Percentiles rank a stretch among this genome's conserved stretches.
phyloP scores from a whole-genome alignment of 2,113 vertebrate genomes.

The Mustela lutreola region DNA sequence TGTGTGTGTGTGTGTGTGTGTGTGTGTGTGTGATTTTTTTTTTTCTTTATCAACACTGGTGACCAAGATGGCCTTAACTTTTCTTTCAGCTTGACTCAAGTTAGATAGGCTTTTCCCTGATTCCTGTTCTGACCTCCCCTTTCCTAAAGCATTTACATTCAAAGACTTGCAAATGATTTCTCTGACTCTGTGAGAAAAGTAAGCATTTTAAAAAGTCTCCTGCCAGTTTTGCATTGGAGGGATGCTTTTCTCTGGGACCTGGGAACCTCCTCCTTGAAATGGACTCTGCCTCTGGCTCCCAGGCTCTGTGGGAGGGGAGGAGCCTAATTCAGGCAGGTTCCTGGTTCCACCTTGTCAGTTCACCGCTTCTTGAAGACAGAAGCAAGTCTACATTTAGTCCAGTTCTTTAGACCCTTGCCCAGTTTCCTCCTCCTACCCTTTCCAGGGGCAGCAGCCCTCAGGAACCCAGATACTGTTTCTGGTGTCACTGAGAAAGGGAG shows the following conservation, averaged over 20 bases:
- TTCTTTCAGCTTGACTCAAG: neutral
- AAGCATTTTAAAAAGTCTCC: neutral
- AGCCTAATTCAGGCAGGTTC: neutral
- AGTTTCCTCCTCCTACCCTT: neutral
- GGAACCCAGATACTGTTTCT: neutral
- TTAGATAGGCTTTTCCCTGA: neutral
- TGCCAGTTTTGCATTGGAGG: neutral
- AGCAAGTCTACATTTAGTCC: neutral
- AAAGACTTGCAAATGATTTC: neutral
- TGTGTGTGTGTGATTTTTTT: too few relatives aligned
- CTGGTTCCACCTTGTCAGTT: neutral
- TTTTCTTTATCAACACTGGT: neutral
- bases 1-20: too few relatives aligned
- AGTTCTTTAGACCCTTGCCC: neutral
- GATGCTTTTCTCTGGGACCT: neutral
- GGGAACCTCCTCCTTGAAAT: neutral
- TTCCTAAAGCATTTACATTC: neutral
- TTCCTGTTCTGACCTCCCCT: neutral
- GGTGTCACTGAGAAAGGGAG: neutral
- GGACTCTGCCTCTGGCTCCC: neutral
- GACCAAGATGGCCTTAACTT: neutral
- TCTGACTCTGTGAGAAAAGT: neutral
- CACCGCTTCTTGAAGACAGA: neutral
- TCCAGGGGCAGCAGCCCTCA: too few relatives aligned
- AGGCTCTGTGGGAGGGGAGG: neutral